Conservation (phyloP, 2,888 invertebrate genomes). For the Hirtodrosophila duncani region DNA sequence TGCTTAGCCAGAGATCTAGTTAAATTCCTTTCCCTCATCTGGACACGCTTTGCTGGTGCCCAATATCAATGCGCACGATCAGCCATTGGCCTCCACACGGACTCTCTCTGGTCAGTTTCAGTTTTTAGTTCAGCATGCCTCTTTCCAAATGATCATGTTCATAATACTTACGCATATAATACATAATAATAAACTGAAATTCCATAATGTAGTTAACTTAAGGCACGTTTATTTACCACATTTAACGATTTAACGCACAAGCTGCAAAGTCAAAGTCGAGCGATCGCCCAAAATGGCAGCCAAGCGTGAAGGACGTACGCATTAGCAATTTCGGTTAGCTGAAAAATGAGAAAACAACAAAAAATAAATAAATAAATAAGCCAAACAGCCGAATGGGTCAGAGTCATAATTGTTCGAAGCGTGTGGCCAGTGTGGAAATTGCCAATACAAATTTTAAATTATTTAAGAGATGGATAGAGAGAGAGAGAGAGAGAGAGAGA, state of each 20-base stretch:
- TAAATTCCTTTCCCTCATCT: background rate
- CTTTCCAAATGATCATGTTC: constrained; percentile 3
- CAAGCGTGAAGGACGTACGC: constrained; percentile 75
- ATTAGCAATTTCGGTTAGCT: constrained; percentile 48
- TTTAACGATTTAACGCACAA: constrained; percentile 57
- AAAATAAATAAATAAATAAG: constrained; percentile 3
- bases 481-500: no score
- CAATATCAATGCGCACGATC: constrained; percentile 45
- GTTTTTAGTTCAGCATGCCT: background rate
- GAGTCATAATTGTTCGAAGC: constrained; percentile 22
- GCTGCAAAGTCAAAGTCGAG: constrained; percentile 36
- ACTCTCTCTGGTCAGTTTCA: constrained; percentile 1
- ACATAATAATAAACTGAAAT: constrained; percentile 28
- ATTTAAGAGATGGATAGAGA: no score
- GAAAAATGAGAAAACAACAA: constrained; percentile 15
- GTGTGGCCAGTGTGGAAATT: constrained; percentile 16
- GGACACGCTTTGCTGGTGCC: constrained; percentile 40
- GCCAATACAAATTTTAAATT: no score
- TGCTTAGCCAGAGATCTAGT: no score
- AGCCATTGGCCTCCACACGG: constrained; percentile 3
- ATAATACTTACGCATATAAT: constrained; percentile 4
- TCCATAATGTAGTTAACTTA: constrained; percentile 22
- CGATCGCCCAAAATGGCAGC: constrained; percentile 47
- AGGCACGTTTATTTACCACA: constrained; percentile 59
- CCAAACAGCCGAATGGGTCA: constrained; percentile 16